Percentiles rank a stretch among this genome's conserved stretches.
These are phyloP conservation scores for Malurus elegans DNA, from an alignment of 2,113 vertebrate species.

Conservation along the genomic window DNA sequence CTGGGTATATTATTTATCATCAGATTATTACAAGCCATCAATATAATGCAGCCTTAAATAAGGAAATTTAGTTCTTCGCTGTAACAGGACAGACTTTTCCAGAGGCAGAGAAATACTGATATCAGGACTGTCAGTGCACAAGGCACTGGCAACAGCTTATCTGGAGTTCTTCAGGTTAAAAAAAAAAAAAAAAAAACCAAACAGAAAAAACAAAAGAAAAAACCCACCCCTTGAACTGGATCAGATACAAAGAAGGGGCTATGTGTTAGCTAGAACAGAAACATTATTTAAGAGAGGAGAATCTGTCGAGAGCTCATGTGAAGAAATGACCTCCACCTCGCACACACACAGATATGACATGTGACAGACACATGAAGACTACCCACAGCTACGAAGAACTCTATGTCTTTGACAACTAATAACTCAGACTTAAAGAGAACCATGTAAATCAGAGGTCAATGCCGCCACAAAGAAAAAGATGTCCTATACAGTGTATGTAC, in stretches of 20 bases:
- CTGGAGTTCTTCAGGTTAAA: neutral
- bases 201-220: too few relatives aligned
- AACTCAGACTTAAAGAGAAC: neutral
- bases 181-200: neutral
- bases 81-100: neutral
- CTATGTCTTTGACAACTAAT: neutral
- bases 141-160: neutral
- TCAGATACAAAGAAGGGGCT: neutral
- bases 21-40: neutral
- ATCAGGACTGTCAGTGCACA: neutral
- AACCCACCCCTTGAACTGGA: neutral
- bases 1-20: neutral
- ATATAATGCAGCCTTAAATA: neutral
- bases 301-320: neutral
- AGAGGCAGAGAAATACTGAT: neutral
- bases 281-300: neutral
- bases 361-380: neutral
- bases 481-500: neutral
- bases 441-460: neutral
- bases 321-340: neutral
- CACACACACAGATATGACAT: neutral
- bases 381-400: neutral
- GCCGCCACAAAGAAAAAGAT: neutral
- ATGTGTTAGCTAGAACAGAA: neutral
- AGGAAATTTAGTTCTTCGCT: neutral